These are phyloP conservation scores for Coryphaenoides rupestris DNA, from an alignment of 2,113 vertebrate genomes.

Conservation along the genomic window DNA sequence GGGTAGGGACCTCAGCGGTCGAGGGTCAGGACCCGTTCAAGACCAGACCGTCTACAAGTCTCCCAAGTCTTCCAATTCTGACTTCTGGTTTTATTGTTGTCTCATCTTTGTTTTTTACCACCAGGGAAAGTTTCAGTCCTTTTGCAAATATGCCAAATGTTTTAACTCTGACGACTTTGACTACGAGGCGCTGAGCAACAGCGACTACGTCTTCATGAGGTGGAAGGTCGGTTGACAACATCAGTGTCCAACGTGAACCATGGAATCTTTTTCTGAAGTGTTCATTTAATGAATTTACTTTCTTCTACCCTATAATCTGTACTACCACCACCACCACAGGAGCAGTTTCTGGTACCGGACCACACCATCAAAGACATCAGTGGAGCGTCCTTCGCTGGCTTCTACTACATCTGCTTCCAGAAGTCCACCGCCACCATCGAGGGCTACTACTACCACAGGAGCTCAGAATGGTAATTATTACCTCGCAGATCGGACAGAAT, in stretches of 20 bases:
- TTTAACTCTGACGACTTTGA: conserved; percentile 98
- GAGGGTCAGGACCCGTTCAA: too few relatives aligned
- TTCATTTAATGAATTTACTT: too few relatives aligned
- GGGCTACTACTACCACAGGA: conserved; percentile 97
- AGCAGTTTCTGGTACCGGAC: conserved; percentile 95
- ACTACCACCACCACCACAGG: conserved; percentile 63
- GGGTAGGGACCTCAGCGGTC: conserved; percentile 71
- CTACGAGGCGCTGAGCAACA: conserved; percentile 89
- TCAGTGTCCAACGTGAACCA: neutral
- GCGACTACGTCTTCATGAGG: conserved; percentile 98
- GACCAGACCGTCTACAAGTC: neutral
- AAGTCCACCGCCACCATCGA: conserved; percentile 97
- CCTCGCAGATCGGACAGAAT: too few relatives aligned
- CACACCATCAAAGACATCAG: conserved; percentile 99
- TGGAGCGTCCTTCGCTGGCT: conserved; percentile 96
- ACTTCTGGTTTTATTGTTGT: neutral
- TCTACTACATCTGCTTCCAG: conserved; percentile 99
- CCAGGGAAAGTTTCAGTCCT: conserved; percentile 97
- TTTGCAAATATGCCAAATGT: conserved; percentile 95
- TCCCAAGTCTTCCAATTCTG: neutral
- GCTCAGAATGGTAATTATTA: conserved; percentile 89
- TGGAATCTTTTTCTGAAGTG: too few relatives aligned
- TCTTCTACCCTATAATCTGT: neutral
- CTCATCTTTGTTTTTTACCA: neutral
- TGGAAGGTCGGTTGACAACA: conserved; percentile 86